These are phyloP conservation scores for Pristionchus exspectatus DNA, from an alignment of 2,888 invertebrate species.

Conservation along the genomic window DNA sequence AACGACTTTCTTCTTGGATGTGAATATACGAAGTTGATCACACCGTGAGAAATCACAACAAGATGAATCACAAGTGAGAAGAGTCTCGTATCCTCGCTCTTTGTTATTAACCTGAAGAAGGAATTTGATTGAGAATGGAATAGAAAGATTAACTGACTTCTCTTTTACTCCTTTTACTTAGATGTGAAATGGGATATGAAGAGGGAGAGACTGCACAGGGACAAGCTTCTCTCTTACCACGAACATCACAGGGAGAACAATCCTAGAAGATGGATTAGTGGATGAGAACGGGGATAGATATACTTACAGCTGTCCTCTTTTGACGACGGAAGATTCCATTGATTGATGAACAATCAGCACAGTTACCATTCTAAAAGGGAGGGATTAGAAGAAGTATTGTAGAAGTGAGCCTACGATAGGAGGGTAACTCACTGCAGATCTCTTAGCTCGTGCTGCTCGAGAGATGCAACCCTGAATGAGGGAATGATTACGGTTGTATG, in stretches of 20 bases:
- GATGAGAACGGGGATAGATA: neutral
- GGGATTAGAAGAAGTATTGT: too few species aligned
- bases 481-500: too few species aligned
- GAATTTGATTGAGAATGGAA: too few species aligned
- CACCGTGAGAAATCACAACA: constrained; percentile 54
- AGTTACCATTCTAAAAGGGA: constrained; percentile 22
- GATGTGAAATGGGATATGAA: constrained; percentile 20
- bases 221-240: constrained; percentile 39
- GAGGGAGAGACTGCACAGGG: constrained; percentile 25
- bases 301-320: constrained; percentile 38
- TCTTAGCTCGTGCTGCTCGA: constrained; percentile 14
- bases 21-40: constrained; percentile 34
- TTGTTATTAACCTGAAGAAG: constrained; percentile 26
- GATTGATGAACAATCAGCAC: constrained; percentile 43
- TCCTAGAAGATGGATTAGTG: neutral
- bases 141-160: too few species aligned
- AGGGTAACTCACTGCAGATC: neutral
- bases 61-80: constrained; percentile 54
- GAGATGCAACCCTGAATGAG: constrained; percentile 43
- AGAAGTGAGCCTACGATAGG: too few species aligned
- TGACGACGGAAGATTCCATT: constrained; percentile 42
- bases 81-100: constrained; percentile 50
- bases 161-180: neutral
- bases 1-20: neutral
- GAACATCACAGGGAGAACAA: constrained; percentile 6